Base-by-base conservation (phyloP, 2,888 invertebrate species). In the Drosophila infuscata region DNA sequence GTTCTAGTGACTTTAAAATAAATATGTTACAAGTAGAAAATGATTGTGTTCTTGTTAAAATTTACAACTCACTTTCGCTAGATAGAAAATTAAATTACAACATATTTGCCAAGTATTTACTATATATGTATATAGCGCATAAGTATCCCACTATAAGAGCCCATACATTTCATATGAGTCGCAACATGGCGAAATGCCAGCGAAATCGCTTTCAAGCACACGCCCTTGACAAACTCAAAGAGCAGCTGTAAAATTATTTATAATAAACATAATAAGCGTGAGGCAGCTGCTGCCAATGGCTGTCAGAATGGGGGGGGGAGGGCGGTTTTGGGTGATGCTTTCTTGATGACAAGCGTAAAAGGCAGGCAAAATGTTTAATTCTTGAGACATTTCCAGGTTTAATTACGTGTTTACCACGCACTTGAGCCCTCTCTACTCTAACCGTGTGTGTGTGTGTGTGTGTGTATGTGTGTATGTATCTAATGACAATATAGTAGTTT, bases 341-440 rank as follows among this genome's bases (percentile, higher is more conserved):
- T 35, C 46, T 72, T 74, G 82, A 74, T 88, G 86, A 76, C 80
- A 88, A 78, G 65, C 66, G 57, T 70, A 71, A 88, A 76, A 70
- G 82, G 70, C 89, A 82, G 62, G 59, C 70, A 68, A 71, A 81
- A 79, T 78, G 76, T 74, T 85, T 83, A 83, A 91, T 87, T 83
- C 90, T 80, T 76, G 73, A 79, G 82, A 83, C 79, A 77, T 74
- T 83, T 81, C 76, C 70, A 67, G 79, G 86, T 82, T 85, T 88
- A 91, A 91, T 91, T 91, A 91, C 79, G 87, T 90, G 83, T 87
- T 88, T 78, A 76, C 74, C 79, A 64, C 75, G 68, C 71, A 74
- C 73, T 81, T 75, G 68, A 67, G 54, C 30, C 12, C 38, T 33
- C 43, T 46, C 32, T 35, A 43, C 6, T 64, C 35, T 57, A 33